Base-by-base conservation (phyloP, 2,113 vertebrate genomes). In the Pseudonaja textilis region DNA sequence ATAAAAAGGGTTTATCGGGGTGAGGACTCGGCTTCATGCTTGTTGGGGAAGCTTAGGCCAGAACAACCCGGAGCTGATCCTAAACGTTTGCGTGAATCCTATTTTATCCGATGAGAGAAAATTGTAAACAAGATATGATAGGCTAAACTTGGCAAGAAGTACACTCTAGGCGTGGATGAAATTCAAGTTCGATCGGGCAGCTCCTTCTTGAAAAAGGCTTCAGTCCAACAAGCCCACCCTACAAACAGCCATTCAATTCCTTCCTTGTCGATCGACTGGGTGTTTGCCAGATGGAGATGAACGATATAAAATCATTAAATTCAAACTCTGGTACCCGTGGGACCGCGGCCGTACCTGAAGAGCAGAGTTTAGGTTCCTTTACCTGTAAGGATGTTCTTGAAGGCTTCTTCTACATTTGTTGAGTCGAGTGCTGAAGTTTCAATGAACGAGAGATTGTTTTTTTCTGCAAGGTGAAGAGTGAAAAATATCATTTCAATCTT, bases 321-420 rank as follows among this genome's bases (percentile, higher is more conserved):
- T 18, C 50, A 54, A 56, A 11, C 14, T 4, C 52, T 26, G n/a
- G 11, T 11, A 25, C 7, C n/a, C n/a, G 26, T 2, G 10, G 5
- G 22, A 4, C 34, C 59, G 55, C 0, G 3, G 47, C 55, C 55
- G 7, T 20, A 52, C 45, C 4, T 23, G 18, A 34, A 52, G 47
- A 12, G 26, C 26, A 47, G 25, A 55, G 20, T 29, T 34, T 18
- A 6, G 23, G 3, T 88, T 10, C 85, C 18, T 69, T 57, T 97
- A 99, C 99, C 99, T 98, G 99, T 98, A 86, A 99, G 98, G 89
- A 99, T 99, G 96, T 98, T 99, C 97, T 99, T 99, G 97, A 99
- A 99, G 4, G 99, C 99, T 97, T 99, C 99, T 96, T 99, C 99
- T 95, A 99, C 99, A 90, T 99, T 99, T 95, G 99, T 99, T 89